Evolutionary conservation across 2,888 invertebrate species (phyloP).

Genomic region (Hirtodrosophila confusa): DNA sequence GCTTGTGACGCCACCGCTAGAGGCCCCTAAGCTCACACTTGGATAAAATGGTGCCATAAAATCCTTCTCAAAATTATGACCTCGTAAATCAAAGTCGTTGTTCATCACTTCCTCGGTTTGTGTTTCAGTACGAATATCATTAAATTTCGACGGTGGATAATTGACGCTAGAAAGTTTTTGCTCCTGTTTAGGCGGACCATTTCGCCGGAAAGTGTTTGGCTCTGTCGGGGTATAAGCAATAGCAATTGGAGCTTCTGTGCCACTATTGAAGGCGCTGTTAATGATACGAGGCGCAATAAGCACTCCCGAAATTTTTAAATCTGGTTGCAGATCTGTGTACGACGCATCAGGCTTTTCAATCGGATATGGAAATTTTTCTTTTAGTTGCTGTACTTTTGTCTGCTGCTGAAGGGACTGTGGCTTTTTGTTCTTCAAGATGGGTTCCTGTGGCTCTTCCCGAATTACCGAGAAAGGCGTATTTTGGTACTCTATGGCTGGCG

Average conservation of each 20-base stretch:
- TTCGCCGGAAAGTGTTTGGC: slow-evolving; percentile 76
- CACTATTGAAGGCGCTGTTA: slow-evolving; percentile 82
- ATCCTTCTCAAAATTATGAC: slow-evolving; percentile 84
- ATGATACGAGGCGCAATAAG: slow-evolving; percentile 84
- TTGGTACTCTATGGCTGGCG: slow-evolving; percentile 82
- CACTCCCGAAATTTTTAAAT: slow-evolving; percentile 80
- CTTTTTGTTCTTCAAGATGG: slow-evolving; percentile 84
- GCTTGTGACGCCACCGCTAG: slow-evolving; percentile 69
- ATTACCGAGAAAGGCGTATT: slow-evolving; percentile 84
- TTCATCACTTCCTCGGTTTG: slow-evolving; percentile 80
- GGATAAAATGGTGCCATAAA: slow-evolving; percentile 90
- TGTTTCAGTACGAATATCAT: slow-evolving; percentile 84
- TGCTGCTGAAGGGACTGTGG: slow-evolving; percentile 80
- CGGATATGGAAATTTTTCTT: slow-evolving; percentile 88
- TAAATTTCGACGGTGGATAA: slow-evolving; percentile 85
- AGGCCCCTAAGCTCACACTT: slow-evolving; percentile 86
- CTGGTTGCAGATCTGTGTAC: slow-evolving; percentile 70
- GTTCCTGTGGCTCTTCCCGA: slow-evolving; percentile 84
- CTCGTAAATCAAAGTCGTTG: slow-evolving; percentile 82
- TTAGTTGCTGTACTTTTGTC: slow-evolving; percentile 70
- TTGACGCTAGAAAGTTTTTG: slow-evolving; percentile 84
- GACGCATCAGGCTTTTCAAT: slow-evolving; percentile 87
- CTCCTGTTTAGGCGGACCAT: slow-evolving; percentile 5
- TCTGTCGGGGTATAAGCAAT: slow-evolving; percentile 88
- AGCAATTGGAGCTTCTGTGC: slow-evolving; percentile 87